Conservation (phyloP, 1,140 invertebrate species). For the Lepidurus arcticus region DNA sequence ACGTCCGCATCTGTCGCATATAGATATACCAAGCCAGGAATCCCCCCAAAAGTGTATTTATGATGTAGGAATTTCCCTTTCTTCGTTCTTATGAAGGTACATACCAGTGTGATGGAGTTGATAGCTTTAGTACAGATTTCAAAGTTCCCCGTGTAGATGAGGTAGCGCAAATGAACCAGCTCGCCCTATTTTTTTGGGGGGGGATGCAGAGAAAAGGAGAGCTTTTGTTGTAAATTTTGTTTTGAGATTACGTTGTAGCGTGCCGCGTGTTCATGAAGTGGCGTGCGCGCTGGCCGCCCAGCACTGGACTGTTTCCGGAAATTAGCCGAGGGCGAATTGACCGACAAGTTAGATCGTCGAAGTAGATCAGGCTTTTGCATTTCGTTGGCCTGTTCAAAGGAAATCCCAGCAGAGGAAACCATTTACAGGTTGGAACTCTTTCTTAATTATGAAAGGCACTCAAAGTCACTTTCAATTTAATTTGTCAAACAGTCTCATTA, state of each 20-base stretch:
- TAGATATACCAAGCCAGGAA: slow-evolving; percentile 4
- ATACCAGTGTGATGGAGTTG: slow-evolving; percentile 36
- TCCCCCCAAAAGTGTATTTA: background rate
- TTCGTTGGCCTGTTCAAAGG: background rate
- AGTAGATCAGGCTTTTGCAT: background rate
- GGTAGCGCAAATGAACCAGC: slow-evolving; percentile 37
- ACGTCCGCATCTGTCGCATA: slow-evolving; percentile 56
- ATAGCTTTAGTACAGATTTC: slow-evolving; percentile 38
- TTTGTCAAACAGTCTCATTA: too few species aligned
- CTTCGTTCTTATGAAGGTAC: background rate
- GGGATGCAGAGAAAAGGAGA: too few species aligned
- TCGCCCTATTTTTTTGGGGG: slow-evolving; percentile 32
- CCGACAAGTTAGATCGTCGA: background rate
- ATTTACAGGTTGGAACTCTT: too few species aligned
- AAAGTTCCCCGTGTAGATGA: slow-evolving; percentile 33
- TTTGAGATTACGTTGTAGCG: background rate
- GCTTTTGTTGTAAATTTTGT: too few species aligned
- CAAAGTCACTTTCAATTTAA: too few species aligned
- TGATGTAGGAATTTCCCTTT: background rate
- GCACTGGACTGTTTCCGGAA: slow-evolving; percentile 2
- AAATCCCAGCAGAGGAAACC: background rate
- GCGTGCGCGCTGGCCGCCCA: background rate
- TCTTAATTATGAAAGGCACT: too few species aligned
- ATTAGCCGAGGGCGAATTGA: background rate
- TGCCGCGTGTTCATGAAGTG: slow-evolving; percentile 3